Percentiles rank a stretch among this genome's conserved stretches.
phyloP scores from a whole-genome alignment of 2,113 vertebrate species.

The Albula goreensis region DNA sequence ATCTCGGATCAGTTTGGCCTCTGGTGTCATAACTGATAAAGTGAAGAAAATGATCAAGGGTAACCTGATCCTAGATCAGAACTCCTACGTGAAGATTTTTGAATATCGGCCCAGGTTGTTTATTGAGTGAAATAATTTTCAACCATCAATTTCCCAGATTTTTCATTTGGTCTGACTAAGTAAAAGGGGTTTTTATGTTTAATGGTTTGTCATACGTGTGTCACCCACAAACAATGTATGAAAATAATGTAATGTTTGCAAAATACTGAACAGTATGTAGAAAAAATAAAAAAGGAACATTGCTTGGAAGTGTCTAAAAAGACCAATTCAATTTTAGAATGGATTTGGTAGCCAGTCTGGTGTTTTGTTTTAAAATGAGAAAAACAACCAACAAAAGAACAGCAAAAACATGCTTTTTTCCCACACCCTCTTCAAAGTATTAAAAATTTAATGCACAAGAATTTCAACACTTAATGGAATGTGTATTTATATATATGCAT shows the following conservation, averaged over 20 bases:
- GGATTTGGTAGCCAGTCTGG: neutral
- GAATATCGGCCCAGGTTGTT: no score
- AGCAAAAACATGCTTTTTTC: neutral
- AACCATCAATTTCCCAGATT: no score
- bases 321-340: neutral
- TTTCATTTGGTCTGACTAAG: neutral
- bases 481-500: neutral
- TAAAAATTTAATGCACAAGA: neutral
- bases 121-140: no score
- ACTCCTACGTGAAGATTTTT: no score
- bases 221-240: constrained; percentile 30
- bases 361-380: neutral
- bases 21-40: no score
- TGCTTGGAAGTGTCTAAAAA: neutral
- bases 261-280: constrained; percentile 19
- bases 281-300: neutral
- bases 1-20: no score
- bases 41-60: no score
- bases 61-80: no score
- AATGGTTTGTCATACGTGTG: constrained; percentile 14
- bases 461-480: neutral
- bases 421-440: neutral
- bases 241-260: constrained; percentile 14
- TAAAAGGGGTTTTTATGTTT: constrained; percentile 8
- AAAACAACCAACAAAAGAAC: neutral